Conservation (phyloP, 2,888 invertebrate genomes). For the Drosophila meridionalis region DNA sequence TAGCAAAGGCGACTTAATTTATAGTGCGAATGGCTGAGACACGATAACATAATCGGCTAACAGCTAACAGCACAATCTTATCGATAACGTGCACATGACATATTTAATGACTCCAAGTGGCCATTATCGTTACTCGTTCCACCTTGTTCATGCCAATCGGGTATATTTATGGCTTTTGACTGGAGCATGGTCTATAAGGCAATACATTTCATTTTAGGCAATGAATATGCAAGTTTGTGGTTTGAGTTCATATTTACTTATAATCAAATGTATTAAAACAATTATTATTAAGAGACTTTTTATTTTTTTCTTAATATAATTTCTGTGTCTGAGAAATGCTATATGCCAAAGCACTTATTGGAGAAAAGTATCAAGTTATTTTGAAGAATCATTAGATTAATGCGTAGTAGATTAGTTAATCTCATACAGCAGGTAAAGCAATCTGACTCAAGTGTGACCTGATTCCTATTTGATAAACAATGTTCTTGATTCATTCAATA, state of each 20-base stretch:
- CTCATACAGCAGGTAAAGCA: too few species aligned
- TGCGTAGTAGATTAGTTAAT: background rate
- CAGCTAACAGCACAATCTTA: slow-evolving; percentile 44
- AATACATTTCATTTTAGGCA: background rate
- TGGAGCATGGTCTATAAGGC: background rate
- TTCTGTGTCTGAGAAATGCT: background rate
- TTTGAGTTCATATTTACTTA: background rate
- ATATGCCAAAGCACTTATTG: background rate
- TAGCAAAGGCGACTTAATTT: slow-evolving; percentile 19
- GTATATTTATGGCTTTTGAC: background rate
- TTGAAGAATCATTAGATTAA: background rate
- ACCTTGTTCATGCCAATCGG: slow-evolving; percentile 42
- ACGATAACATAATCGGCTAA: slow-evolving; percentile 42
- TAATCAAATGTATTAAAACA: too few species aligned
- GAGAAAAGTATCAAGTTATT: background rate
- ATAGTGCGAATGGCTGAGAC: slow-evolving; percentile 1
- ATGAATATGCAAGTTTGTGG: background rate
- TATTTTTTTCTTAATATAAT: background rate
- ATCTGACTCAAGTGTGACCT: too few species aligned
- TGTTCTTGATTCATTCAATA: too few species aligned
- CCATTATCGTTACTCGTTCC: slow-evolving; percentile 40
- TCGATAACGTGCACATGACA: slow-evolving; percentile 41
- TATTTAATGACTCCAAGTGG: slow-evolving; percentile 37
- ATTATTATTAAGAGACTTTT: too few species aligned
- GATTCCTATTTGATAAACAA: too few species aligned